These are phyloP conservation scores for Noturus placidus DNA, from an alignment of 2,113 vertebrate species.

Conservation along the genomic window DNA sequence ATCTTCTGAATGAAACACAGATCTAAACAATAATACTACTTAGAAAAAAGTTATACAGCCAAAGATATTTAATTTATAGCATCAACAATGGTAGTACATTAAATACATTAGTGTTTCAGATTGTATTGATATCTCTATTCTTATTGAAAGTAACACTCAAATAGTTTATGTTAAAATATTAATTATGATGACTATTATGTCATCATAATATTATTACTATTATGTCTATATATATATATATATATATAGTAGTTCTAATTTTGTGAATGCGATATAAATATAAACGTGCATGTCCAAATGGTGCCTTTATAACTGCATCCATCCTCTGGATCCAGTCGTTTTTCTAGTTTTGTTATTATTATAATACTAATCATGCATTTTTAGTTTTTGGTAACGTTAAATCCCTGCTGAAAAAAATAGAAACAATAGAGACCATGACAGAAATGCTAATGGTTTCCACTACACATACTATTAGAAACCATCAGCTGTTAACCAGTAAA, in stretches of 20 bases:
- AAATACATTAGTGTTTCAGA: not conserved
- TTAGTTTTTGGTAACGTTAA: not conserved
- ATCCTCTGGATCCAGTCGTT: not conserved
- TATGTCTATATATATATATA: too few species aligned
- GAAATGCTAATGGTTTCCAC: too few species aligned
- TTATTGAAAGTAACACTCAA: not conserved
- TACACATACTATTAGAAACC: too few species aligned
- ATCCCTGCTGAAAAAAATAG: too few species aligned
- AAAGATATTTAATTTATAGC: not conserved
- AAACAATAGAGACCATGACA: too few species aligned
- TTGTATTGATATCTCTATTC: not conserved
- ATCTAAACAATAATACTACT: not conserved
- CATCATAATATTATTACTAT: too few species aligned
- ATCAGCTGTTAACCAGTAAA: too few species aligned
- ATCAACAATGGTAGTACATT: not conserved
- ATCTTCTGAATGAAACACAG: conserved; percentile 20
- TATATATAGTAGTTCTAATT: too few species aligned
- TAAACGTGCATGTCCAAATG: not conserved
- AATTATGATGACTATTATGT: too few species aligned
- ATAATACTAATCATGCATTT: not conserved
- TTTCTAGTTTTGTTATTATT: not conserved
- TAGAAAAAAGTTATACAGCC: not conserved
- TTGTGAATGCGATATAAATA: not conserved
- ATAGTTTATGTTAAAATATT: not conserved
- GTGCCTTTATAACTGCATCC: not conserved